Evolutionary conservation across 2,113 vertebrate genomes (phyloP).

Genomic region (Mionectes macconnelli): DNA sequence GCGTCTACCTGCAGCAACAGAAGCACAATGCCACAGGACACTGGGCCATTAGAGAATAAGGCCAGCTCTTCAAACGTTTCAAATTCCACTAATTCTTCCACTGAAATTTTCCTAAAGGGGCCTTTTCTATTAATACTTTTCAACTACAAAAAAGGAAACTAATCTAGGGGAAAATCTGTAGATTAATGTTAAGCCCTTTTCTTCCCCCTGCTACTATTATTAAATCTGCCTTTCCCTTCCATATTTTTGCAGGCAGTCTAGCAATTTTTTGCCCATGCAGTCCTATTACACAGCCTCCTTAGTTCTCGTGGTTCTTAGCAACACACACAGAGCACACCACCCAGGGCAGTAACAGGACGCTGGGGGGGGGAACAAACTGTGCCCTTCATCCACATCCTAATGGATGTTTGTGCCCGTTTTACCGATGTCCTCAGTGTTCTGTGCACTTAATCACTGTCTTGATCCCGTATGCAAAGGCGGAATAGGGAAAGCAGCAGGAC

Average conservation of each 20-base stretch:
- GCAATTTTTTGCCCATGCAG: not conserved
- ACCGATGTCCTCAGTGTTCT: not conserved
- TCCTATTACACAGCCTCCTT: not conserved
- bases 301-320: not conserved
- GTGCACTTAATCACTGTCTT: not conserved
- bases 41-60: not conserved
- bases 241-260: not conserved
- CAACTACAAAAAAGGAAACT: not conserved
- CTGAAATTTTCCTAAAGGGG: not conserved
- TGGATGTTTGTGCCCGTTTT: not conserved
- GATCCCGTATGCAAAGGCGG: not conserved
- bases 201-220: not conserved
- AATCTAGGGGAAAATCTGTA: not conserved
- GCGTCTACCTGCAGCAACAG: not conserved
- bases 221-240: not conserved
- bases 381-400: not conserved
- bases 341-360: not conserved
- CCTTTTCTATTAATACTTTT: not conserved
- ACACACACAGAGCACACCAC: accelerated
- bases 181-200: not conserved
- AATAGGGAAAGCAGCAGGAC: not conserved
- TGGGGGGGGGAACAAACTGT: not conserved
- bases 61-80: not conserved
- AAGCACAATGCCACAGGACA: not conserved
- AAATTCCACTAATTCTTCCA: not conserved